These are phyloP conservation scores for Agrypnia vestita DNA, from an alignment of 1,140 invertebrate genomes.

Conservation along the genomic window DNA sequence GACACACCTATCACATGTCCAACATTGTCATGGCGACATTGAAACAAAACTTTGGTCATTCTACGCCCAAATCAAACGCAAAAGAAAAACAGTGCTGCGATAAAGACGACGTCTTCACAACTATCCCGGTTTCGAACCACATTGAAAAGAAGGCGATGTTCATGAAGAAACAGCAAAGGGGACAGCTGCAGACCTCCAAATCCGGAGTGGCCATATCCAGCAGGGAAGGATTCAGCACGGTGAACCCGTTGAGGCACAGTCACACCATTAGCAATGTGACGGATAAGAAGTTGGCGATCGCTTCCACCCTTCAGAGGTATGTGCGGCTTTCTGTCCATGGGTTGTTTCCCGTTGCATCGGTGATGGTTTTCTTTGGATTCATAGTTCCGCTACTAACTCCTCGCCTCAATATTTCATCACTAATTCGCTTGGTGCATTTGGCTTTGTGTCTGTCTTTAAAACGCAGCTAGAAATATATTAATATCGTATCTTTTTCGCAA, in stretches of 20 bases:
- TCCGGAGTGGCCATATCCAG: slow-evolving; percentile 45
- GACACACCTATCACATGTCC: slow-evolving; percentile 15
- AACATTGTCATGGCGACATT: not conserved
- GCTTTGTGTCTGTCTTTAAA: not conserved
- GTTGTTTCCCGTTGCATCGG: slow-evolving; percentile 44
- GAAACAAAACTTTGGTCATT: slow-evolving; percentile 43
- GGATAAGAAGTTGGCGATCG: slow-evolving; percentile 20
- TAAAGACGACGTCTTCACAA: slow-evolving; percentile 11
- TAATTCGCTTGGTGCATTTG: slow-evolving; percentile 30
- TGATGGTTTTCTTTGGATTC: slow-evolving; percentile 42
- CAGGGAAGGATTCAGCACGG: slow-evolving; percentile 44
- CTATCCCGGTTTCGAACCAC: not conserved
- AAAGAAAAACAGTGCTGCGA: not conserved
- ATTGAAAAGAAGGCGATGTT: not conserved
- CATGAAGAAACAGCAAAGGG: slow-evolving; percentile 15
- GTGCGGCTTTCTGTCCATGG: slow-evolving; percentile 47
- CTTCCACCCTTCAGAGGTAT: slow-evolving; percentile 52
- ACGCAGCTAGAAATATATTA: not conserved
- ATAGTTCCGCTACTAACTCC: not conserved
- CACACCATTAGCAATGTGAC: slow-evolving; percentile 63
- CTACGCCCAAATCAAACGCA: slow-evolving; percentile 37
- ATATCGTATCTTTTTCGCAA: too few relatives aligned
- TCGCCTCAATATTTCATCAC: not conserved
- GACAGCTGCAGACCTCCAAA: slow-evolving; percentile 38
- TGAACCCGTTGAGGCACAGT: slow-evolving; percentile 64